Percentiles rank a stretch among this genome's conserved stretches.
These are phyloP conservation scores for Reinhardtius hippoglossoides DNA, from an alignment of 2,113 vertebrate species.

Conservation along the genomic window DNA sequence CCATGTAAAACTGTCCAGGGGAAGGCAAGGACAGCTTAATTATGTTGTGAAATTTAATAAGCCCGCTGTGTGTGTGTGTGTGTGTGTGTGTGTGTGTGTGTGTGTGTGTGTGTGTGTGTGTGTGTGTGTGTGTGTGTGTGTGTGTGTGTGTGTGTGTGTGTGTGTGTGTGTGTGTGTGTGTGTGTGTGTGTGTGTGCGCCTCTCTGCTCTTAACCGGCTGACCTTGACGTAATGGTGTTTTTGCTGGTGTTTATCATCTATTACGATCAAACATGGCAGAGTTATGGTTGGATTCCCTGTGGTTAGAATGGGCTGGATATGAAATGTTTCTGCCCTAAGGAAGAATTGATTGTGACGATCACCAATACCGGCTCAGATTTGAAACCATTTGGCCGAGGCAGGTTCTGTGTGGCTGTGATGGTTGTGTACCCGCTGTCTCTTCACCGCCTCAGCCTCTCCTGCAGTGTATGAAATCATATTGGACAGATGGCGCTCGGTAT, in stretches of 20 bases:
- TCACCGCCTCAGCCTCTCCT: neutral
- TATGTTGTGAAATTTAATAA: constrained; percentile 73
- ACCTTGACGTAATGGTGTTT: constrained; percentile 52
- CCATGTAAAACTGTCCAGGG: constrained; percentile 60
- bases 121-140: too few relatives aligned
- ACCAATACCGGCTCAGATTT: neutral
- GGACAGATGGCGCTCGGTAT: neutral
- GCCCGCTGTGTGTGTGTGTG: constrained; percentile 22
- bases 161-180: constrained; percentile 25
- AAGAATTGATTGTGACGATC: too few relatives aligned
- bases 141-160: too few relatives aligned
- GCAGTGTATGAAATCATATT: neutral
- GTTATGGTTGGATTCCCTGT: constrained; percentile 22
- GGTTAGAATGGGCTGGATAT: constrained; percentile 25
- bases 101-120: too few relatives aligned
- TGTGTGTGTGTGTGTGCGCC: too few relatives aligned
- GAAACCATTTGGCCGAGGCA: neutral
- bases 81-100: too few relatives aligned
- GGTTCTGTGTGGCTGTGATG: too few relatives aligned
- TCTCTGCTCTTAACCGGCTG: constrained; percentile 39
- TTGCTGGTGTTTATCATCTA: constrained; percentile 44
- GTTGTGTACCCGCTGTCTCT: neutral
- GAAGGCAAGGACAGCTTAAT: constrained; percentile 65
- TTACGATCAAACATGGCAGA: constrained; percentile 28
- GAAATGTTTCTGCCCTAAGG: constrained; percentile 10